phyloP scores from a whole-genome alignment of 2,797 vertebrate species.

The Ataeniobius toweri region DNA sequence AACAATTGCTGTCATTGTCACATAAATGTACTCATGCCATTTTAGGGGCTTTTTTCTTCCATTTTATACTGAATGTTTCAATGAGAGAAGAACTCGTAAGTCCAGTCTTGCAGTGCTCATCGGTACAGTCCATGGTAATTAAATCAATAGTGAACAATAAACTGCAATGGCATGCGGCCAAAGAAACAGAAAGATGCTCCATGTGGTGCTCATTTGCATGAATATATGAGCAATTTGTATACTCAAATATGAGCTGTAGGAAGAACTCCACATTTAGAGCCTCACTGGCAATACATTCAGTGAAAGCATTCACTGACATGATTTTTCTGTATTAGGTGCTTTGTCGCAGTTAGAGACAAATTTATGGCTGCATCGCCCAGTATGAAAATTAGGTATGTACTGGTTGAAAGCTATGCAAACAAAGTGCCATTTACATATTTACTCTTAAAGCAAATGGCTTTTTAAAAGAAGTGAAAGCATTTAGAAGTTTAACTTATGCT shows the following conservation, averaged over 20 bases:
- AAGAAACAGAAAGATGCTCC: conserved; percentile 5
- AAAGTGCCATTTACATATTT: conserved; percentile 13
- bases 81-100: background rate
- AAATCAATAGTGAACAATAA: background rate
- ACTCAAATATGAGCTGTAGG: conserved; percentile 31
- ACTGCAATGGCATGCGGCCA: background rate
- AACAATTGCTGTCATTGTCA: background rate
- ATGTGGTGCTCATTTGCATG: conserved; percentile 36
- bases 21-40: background rate
- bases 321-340: conserved; percentile 17
- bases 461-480: conserved; percentile 8
- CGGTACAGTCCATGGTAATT: background rate
- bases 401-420: conserved; percentile 4
- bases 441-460: conserved; percentile 6
- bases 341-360: conserved; percentile 10
- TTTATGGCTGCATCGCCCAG: background rate
- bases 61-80: background rate
- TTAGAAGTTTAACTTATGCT: conserved; percentile 8
- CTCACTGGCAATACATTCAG: background rate
- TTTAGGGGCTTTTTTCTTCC: background rate
- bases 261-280: conserved; percentile 13
- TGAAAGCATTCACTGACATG: conserved; percentile 5
- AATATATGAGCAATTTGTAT: conserved; percentile 37
- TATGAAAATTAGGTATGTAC: conserved; percentile 17
- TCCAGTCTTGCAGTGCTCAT: background rate